phyloP scores from a whole-genome alignment of 2,113 vertebrate genomes.

The Sclerurus mexicanus region DNA sequence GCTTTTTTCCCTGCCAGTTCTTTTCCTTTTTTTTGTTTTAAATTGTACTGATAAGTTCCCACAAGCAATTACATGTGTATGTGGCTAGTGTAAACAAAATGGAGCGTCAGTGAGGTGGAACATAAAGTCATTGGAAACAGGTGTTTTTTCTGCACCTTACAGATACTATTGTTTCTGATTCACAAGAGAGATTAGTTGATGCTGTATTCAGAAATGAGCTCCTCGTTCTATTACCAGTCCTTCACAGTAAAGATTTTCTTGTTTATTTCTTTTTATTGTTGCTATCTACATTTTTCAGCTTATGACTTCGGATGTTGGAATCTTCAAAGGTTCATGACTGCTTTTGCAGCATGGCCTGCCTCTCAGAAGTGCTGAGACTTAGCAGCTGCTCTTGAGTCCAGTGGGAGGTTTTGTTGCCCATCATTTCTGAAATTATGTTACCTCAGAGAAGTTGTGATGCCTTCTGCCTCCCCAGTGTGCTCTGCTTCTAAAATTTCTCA shows the following conservation, averaged over 20 bases:
- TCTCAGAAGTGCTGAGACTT: background rate
- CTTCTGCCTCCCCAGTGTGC: background rate
- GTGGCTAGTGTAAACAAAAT: background rate
- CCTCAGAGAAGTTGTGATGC: background rate
- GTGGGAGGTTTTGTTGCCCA: background rate
- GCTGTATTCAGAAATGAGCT: background rate
- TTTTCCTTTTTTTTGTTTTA: background rate
- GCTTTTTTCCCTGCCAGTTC: background rate
- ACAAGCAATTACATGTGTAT: background rate
- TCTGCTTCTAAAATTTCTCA: background rate
- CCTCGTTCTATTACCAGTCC: background rate
- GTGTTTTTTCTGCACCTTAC: background rate
- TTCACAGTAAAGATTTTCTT: background rate
- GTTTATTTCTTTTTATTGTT: slow-evolving; percentile 2
- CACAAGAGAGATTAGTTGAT: background rate
- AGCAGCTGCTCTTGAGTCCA: background rate
- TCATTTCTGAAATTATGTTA: background rate
- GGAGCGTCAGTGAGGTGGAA: background rate
- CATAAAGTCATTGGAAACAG: background rate
- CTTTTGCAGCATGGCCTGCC: background rate
- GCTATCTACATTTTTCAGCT: background rate
- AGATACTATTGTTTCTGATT: background rate
- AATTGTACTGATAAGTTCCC: background rate
- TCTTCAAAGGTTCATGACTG: background rate
- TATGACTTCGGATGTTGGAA: background rate